Evolutionary conservation across 1,140 invertebrate species (phyloP), one percentile per base, ranked within the genome.

Genomic region (Leptonema lineaticorne): DNA sequence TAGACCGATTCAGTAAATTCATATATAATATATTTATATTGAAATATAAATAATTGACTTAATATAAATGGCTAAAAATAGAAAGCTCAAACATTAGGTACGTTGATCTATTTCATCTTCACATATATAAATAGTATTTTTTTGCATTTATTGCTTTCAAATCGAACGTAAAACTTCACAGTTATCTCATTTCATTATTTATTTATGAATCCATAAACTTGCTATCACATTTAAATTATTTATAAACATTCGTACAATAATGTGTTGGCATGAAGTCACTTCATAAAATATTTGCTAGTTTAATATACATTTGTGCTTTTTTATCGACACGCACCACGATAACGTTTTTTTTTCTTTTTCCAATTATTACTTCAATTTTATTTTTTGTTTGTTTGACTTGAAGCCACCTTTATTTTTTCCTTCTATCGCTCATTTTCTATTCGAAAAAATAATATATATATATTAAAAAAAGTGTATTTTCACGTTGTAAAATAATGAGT

Each of bases 221-320:
- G 2, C n/a, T 24, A 53, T 27, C 26, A 53, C 2, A 27, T 24
- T 53, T 53, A 11, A 24, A 50, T 53, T 4, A n/a, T 24, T 18
- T 2, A 7, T 2, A 9, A 27, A 22, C 2, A 7, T 18, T 18
- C 1, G 20, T 18, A 22, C 48, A 53, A 33, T 24, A 22, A 59
- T 59, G 57, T 11, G 30, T 30, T 59, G 22, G 33, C 57, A 59
- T 59, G 16, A 26, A 53, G 27, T 53, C 46, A 22, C 20, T 11
- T 53, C 50, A 22, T 26, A 53, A 53, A 14, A 16, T 16, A 45
- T n/a, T n/a, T 14, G 4, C 16, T 45, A 45, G 37, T 6, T 3
- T 24, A 22, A 53, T 26, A 22, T 24, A 9, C 50, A 53, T 53
- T 26, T 48, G 46, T 20, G 18, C 16, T n/a, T n/a, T 20, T 48